Base-by-base conservation (phyloP, 2,888 invertebrate genomes). In the Machimus atricapillus region DNA sequence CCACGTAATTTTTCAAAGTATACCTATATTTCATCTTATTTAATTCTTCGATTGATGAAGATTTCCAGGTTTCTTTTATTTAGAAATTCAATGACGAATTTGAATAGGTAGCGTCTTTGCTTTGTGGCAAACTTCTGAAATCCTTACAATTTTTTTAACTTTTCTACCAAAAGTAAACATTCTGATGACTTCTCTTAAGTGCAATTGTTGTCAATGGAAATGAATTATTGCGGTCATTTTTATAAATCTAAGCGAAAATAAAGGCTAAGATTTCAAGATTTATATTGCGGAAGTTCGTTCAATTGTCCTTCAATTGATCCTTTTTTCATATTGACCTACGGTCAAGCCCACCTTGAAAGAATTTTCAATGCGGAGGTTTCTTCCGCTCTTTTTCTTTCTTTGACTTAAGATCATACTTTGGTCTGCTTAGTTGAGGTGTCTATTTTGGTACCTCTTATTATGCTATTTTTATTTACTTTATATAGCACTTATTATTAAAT, bases 151-250 rank as follows among this genome's bases (percentile, higher is more conserved):
- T 27, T 46, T 46, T 46, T 46, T 3, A 46, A 2, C 1, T 46
- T 46, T 14, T 46, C 4, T 16, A 81, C 52, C 81, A 81, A 52
- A 46, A 31, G 81, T 81, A 81, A 52, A 81, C 9, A 81, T 56
- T 14, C 12, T 19, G 9, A n/a, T 43, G 23, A 81, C 27, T 81
- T 46, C 31, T 56, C 46, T 34, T 31, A 81, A 56, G 52, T 52
- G 52, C n/a, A 56, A 19, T 16, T 31, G 23, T 2, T 52, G 34
- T 46, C 23, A 52, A 2, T n/a, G 43, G 23, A 8, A 52, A 81
- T 81, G 81, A 81, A 56, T 81, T 81, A 81, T 81, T 81, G 81
- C 81, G 81, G 81, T 81, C 46, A 27, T 76, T 76, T 76, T 66
- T 66, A 66, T 66, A 19, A 23, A 19, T 23, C 66, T 19, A 1